These are phyloP conservation scores for Cerceris rybyensis DNA, from an alignment of 2,888 invertebrate genomes.

Conservation along the genomic window DNA sequence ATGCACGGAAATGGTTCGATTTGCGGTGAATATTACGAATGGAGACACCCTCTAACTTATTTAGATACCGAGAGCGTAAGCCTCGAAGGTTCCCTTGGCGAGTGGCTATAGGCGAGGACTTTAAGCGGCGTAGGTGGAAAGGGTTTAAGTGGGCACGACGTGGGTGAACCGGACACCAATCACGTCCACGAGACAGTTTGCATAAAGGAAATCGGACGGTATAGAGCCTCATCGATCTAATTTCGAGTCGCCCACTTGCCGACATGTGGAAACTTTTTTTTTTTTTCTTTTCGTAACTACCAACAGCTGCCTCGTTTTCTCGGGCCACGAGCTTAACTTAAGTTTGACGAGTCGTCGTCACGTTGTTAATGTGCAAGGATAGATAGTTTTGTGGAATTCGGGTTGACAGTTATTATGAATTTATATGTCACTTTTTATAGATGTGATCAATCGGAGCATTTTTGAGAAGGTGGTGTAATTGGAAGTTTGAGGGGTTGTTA, in stretches of 20 bases:
- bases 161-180: slow-evolving; percentile 43
- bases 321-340: neutral
- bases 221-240: slow-evolving; percentile 17
- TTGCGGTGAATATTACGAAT: slow-evolving; percentile 43
- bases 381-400: no score
- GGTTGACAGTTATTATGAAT: no score
- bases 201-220: slow-evolving; percentile 12
- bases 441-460: no score
- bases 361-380: neutral
- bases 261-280: neutral
- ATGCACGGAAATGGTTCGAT: slow-evolving; percentile 45
- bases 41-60: slow-evolving; percentile 62
- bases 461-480: no score
- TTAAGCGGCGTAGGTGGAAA: slow-evolving; percentile 32
- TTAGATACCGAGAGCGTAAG: slow-evolving; percentile 51
- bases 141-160: slow-evolving; percentile 32
- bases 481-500: no score
- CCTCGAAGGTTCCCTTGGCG: slow-evolving; percentile 31
- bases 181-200: slow-evolving; percentile 23
- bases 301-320: neutral
- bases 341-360: neutral
- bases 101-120: slow-evolving; percentile 37
- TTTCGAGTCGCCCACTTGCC: slow-evolving; percentile 18
- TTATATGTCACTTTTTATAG: no score
- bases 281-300: neutral